phyloP scores from a whole-genome alignment of 1,140 invertebrate genomes.

The Trachelipus rathkii region DNA sequence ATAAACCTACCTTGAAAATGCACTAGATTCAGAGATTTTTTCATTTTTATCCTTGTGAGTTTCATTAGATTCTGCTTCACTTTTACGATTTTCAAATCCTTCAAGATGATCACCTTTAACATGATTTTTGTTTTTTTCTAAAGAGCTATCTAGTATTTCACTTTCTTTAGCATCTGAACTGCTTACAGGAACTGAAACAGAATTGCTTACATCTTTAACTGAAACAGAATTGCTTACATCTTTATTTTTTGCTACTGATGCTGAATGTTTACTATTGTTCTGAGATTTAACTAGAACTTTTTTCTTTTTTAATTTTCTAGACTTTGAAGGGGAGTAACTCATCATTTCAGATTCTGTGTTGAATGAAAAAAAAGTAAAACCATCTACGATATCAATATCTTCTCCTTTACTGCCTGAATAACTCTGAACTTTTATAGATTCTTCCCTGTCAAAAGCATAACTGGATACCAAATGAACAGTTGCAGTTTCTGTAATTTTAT shows the following conservation, averaged over 20 bases:
- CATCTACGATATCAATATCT: background rate
- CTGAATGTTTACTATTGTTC: background rate
- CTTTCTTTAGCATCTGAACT: too few relatives aligned
- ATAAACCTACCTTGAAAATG: background rate
- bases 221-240: too few relatives aligned
- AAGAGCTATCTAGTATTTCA: too few relatives aligned
- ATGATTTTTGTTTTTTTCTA: too few relatives aligned
- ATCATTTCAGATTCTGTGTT: background rate
- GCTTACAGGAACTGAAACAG: too few relatives aligned
- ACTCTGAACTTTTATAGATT: background rate
- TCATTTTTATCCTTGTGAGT: background rate
- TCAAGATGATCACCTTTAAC: background rate
- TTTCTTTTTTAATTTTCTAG: background rate
- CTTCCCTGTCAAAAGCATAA: background rate
- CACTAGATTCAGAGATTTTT: background rate
- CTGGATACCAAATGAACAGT: background rate
- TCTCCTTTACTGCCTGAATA: background rate
- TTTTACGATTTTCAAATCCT: background rate
- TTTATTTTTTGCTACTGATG: background rate
- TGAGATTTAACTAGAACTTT: background rate
- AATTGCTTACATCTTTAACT: too few relatives aligned
- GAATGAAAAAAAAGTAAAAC: conserved; percentile 2
- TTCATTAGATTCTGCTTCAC: background rate
- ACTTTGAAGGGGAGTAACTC: background rate
- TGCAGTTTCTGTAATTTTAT: background rate